Evolutionary conservation across 1,140 invertebrate genomes (phyloP).

Genomic region (Carposina sasakii): DNA sequence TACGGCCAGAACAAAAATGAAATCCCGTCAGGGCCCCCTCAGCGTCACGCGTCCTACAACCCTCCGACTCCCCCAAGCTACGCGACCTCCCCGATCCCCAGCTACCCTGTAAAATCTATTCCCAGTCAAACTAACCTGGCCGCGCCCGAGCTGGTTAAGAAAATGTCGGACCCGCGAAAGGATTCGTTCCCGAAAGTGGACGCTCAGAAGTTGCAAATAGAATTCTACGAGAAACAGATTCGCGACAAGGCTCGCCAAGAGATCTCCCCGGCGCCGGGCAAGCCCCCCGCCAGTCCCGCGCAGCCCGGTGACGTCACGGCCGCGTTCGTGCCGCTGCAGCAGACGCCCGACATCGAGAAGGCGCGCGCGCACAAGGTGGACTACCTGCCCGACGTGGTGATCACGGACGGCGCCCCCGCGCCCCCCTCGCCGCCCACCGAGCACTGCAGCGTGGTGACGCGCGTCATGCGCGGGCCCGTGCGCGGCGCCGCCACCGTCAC

Average conservation of each 20-base stretch:
- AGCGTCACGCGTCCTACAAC: constrained; percentile 19
- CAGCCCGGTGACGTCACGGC: constrained; percentile 50
- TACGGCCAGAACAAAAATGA: constrained; percentile 68
- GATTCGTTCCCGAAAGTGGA: constrained; percentile 46
- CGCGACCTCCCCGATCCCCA: constrained; percentile 37
- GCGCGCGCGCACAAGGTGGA: constrained; percentile 63
- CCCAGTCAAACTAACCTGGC: constrained; percentile 57
- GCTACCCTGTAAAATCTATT: constrained; percentile 48
- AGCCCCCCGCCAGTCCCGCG: constrained; percentile 28
- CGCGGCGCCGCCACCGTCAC: constrained; percentile 75
- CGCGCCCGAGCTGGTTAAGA: constrained; percentile 62
- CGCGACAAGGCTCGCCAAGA: constrained; percentile 50
- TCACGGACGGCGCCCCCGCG: constrained; percentile 38
- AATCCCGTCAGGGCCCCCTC: constrained; percentile 13
- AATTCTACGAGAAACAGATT: constrained; percentile 69
- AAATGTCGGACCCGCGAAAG: constrained; percentile 21
- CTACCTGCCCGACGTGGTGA: constrained; percentile 65
- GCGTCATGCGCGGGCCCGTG: constrained; percentile 78
- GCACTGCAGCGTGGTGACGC: constrained; percentile 74
- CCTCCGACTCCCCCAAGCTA: constrained; percentile 51
- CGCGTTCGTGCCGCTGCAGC: constrained; percentile 64
- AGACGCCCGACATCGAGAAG: constrained; percentile 69
- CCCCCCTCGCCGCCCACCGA: constrained; percentile 38
- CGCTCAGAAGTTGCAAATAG: constrained; percentile 63
- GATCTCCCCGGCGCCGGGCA: constrained; percentile 31